These are phyloP conservation scores for Copidosoma aretas DNA, from an alignment of 2,888 invertebrate genomes.

Conservation along the genomic window DNA sequence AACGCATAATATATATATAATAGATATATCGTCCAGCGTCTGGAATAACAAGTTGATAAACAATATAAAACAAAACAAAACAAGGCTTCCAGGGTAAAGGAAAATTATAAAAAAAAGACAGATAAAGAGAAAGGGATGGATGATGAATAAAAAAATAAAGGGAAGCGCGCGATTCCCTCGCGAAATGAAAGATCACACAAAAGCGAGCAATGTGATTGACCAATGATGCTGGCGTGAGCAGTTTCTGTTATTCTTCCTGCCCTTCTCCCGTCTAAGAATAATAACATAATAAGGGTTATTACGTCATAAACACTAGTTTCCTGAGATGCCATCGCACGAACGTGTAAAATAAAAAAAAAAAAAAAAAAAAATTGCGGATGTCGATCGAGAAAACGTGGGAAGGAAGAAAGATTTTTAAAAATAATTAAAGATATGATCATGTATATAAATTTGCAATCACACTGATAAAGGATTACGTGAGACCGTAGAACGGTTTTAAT, in stretches of 20 bases:
- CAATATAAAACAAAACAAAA: neutral
- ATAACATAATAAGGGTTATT: slow-evolving; percentile 38
- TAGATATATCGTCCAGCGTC: slow-evolving; percentile 34
- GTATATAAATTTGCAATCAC: slow-evolving; percentile 58
- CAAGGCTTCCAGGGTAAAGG: slow-evolving; percentile 41
- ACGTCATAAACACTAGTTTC: slow-evolving; percentile 44
- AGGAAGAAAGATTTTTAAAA: slow-evolving; percentile 27
- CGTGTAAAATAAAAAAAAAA: slow-evolving; percentile 25
- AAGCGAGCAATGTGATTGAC: slow-evolving; percentile 25
- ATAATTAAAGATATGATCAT: slow-evolving; percentile 33
- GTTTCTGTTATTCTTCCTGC: slow-evolving; percentile 32
- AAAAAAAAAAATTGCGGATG: slow-evolving; percentile 9
- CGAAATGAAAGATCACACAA: slow-evolving; percentile 3
- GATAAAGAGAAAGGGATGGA: slow-evolving; percentile 2
- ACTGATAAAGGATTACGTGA: slow-evolving; percentile 45
- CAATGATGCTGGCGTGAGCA: slow-evolving; percentile 25
- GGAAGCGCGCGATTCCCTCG: slow-evolving; percentile 9
- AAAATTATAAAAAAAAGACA: slow-evolving; percentile 15
- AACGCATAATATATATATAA: slow-evolving; percentile 34
- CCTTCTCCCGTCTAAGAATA: slow-evolving; percentile 20
- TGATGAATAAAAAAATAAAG: neutral
- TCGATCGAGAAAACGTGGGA: slow-evolving; percentile 8
- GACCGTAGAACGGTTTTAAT: slow-evolving; percentile 55
- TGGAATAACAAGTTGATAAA: slow-evolving; percentile 13
- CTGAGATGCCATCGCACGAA: slow-evolving; percentile 55